A percentile compares a stretch with the other conserved stretches of the same genome.
Conservation (phyloP, 1,140 invertebrate species). For the Octopus sinensis region DNA sequence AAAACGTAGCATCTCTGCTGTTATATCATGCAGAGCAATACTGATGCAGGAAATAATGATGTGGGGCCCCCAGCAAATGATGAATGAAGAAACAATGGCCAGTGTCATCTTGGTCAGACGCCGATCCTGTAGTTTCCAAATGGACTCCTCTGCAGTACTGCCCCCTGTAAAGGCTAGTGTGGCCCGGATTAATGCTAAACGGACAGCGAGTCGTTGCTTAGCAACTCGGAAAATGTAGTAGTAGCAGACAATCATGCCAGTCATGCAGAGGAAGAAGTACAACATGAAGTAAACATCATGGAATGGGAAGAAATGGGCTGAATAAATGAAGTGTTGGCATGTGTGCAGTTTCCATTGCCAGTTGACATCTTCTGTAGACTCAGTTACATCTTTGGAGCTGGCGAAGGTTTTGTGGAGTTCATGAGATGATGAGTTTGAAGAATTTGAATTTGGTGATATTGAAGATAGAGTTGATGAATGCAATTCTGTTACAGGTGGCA, state of each 20-base stretch:
- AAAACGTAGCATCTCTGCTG: neutral
- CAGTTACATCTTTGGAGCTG: neutral
- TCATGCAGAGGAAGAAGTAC: neutral
- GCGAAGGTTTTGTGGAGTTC: neutral
- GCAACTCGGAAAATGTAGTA: constrained; percentile 9
- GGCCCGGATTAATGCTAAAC: neutral
- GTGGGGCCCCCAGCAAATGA: constrained; percentile 9
- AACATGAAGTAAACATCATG: constrained; percentile 10
- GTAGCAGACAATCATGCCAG: neutral
- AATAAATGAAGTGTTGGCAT: neutral
- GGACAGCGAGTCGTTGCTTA: neutral
- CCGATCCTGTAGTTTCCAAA: constrained; percentile 2
- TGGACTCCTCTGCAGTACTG: neutral
- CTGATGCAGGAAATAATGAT: neutral
- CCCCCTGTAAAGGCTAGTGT: neutral
- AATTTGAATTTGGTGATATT: neutral
- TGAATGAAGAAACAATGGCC: constrained; percentile 3
- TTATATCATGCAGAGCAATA: neutral
- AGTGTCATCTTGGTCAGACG: constrained; percentile 14
- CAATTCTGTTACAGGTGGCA: neutral
- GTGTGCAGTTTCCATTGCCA: neutral
- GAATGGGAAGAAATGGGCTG: neutral
- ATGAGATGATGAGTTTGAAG: neutral
- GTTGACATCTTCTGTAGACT: neutral
- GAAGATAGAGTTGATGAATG: neutral